These are phyloP conservation scores for Oscheius sp. DNA, from an alignment of 1,140 invertebrate genomes.

Conservation along the genomic window DNA sequence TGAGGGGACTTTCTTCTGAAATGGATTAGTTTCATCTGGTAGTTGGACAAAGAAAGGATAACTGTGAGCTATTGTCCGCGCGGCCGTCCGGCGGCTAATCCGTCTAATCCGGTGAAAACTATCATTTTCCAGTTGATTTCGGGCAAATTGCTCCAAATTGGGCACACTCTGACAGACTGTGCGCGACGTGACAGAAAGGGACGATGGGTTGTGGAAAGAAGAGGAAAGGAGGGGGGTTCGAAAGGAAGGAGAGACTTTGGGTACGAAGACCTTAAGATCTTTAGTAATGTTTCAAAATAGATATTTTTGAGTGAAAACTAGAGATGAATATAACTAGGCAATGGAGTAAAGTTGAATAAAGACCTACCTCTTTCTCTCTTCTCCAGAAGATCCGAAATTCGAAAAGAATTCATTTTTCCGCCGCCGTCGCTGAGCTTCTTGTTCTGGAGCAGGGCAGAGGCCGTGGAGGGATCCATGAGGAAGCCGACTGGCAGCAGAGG, in stretches of 20 bases:
- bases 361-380: not conserved
- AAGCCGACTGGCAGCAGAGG: too few relatives aligned
- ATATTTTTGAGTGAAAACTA: too few relatives aligned
- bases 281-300: too few relatives aligned
- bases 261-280: too few relatives aligned
- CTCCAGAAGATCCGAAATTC: not conserved
- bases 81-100: conserved; percentile 1
- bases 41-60: not conserved
- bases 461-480: not conserved
- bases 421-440: not conserved
- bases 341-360: not conserved
- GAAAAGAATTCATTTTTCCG: not conserved
- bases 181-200: too few relatives aligned
- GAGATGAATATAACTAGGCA: too few relatives aligned
- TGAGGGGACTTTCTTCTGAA: conserved; percentile 4
- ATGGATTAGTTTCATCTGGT: too few relatives aligned
- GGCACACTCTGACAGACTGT: too few relatives aligned
- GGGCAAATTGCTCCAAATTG: conserved; percentile 1
- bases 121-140: conserved; percentile 12
- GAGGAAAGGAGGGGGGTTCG: too few relatives aligned
- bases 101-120: not conserved
- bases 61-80: not conserved
- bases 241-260: too few relatives aligned
- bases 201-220: too few relatives aligned
- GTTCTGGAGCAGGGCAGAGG: not conserved